phyloP scores from a whole-genome alignment of 2,888 invertebrate genomes.

The Ryuthela nishihirai region DNA sequence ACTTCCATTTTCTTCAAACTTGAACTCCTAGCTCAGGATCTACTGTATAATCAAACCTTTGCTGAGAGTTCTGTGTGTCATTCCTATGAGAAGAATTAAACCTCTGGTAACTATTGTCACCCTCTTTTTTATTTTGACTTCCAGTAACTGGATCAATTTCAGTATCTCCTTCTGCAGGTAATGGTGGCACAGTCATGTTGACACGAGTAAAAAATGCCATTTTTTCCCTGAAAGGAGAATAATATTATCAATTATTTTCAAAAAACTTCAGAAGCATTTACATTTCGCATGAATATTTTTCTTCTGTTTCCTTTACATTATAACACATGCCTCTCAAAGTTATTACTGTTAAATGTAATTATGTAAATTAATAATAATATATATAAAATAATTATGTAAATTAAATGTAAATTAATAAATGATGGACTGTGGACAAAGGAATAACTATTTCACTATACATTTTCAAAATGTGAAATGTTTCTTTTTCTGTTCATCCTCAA shows the following conservation, averaged over 20 bases:
- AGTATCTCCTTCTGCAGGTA: slow-evolving; percentile 38
- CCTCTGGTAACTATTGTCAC: slow-evolving; percentile 14
- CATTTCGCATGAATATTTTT: background rate
- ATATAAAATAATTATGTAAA: too few species aligned
- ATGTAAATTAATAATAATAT: background rate
- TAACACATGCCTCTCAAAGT: background rate
- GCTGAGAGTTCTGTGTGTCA: slow-evolving; percentile 9
- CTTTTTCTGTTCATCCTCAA: too few species aligned
- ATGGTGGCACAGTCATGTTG: slow-evolving; percentile 47
- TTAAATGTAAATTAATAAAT: too few species aligned
- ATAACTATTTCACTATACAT: too few species aligned
- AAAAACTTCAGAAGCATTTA: too few species aligned
- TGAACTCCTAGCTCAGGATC: slow-evolving; percentile 44
- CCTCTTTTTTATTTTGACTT: slow-evolving; percentile 24
- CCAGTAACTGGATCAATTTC: slow-evolving; percentile 14
- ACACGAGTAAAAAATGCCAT: slow-evolving; percentile 87
- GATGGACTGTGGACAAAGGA: too few species aligned
- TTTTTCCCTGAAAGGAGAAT: slow-evolving; percentile 68
- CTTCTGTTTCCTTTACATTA: background rate
- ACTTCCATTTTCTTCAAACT: slow-evolving; percentile 36
- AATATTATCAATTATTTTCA: too few species aligned
- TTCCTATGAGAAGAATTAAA: slow-evolving; percentile 9
- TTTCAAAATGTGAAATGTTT: too few species aligned
- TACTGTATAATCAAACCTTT: slow-evolving; percentile 42
- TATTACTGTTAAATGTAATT: background rate